Evolutionary conservation across 2,888 invertebrate genomes (phyloP), one percentile per base, ranked within the genome.

Genomic region (Acanthosepion lycidas): DNA sequence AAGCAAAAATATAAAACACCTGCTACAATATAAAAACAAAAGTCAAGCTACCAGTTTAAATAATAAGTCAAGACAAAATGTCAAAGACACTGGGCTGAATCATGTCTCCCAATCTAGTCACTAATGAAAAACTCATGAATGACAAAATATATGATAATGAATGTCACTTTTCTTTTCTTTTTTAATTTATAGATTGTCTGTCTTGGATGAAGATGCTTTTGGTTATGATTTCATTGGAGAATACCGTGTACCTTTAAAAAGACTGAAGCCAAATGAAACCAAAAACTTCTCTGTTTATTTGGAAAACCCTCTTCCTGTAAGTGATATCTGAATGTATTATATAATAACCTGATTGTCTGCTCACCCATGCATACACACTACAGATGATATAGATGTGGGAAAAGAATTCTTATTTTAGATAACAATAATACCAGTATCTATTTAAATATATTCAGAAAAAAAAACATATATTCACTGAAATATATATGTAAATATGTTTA

Each of bases 131-230:
- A 78, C 28, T 28, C 78, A 78, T n/a, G 28, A 78, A 78, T 78
- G n/a, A 78, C 78, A 78, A 78, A n/a, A 78, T 33, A n/a, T n/a
- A n/a, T 93, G 93, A 53, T 53, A 51, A 78, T 78, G 78, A n/a
- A 78, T 78, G n/a, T 78, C n/a, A 33, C 15, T 78, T 78, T 78
- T 9, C 12, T 28, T 78, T 2, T 78, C 4, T 33, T 59, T 78
- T 95, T 55, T 93, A 23, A 20, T 23, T 20, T 26, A 20, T 96
- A 97, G 97, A 94, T 95, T 97, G 94, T 96, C 97, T 78, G 97
- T 98, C 91, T 95, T 98, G 96, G 99, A 99, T 97, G 99, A 99
- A 96, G 99, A 99, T 97, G 98, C 98, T 97, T 99, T 98, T 97
- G 98, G 98, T 12, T 98, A 98, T 97, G 98, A 98, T 97, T 98